A percentile compares a stretch with the other conserved stretches of the same genome.
phyloP scores from a whole-genome alignment of 2,797 vertebrate genomes.

The Paramormyrops hopkinsi region DNA sequence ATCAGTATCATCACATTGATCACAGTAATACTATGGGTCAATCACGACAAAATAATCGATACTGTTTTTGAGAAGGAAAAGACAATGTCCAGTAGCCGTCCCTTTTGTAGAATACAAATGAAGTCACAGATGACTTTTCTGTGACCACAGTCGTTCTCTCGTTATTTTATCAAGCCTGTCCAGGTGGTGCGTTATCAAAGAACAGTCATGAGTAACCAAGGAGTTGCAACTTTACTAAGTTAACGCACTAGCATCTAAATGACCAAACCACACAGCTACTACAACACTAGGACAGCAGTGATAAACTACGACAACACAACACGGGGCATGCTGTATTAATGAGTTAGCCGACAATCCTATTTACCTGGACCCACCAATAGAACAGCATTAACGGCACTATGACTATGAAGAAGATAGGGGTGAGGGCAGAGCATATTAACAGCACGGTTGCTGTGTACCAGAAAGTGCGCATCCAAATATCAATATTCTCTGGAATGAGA shows the following conservation, averaged over 20 bases:
- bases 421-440: slow-evolving; percentile 73
- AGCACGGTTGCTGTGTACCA: slow-evolving; percentile 76
- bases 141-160: neutral
- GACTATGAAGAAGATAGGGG: slow-evolving; percentile 72
- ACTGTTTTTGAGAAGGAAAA: neutral
- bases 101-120: neutral
- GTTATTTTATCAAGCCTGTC: neutral
- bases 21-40: neutral
- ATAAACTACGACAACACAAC: slow-evolving; percentile 23
- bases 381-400: slow-evolving; percentile 70
- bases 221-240: slow-evolving; percentile 1
- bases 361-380: slow-evolving; percentile 82
- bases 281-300: slow-evolving; percentile 36
- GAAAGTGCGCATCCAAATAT: slow-evolving; percentile 79
- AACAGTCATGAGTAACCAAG: slow-evolving; percentile 24
- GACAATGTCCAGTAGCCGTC: neutral
- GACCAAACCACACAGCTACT: slow-evolving; percentile 43
- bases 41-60: neutral
- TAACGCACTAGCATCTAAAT: slow-evolving; percentile 14
- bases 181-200: slow-evolving; percentile 26
- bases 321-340: slow-evolving; percentile 50
- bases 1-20: neutral
- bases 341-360: slow-evolving; percentile 65
- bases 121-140: neutral
- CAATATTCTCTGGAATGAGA: slow-evolving; percentile 69